phyloP scores from a whole-genome alignment of 2,797 vertebrate genomes.

The Chelon labrosus region DNA sequence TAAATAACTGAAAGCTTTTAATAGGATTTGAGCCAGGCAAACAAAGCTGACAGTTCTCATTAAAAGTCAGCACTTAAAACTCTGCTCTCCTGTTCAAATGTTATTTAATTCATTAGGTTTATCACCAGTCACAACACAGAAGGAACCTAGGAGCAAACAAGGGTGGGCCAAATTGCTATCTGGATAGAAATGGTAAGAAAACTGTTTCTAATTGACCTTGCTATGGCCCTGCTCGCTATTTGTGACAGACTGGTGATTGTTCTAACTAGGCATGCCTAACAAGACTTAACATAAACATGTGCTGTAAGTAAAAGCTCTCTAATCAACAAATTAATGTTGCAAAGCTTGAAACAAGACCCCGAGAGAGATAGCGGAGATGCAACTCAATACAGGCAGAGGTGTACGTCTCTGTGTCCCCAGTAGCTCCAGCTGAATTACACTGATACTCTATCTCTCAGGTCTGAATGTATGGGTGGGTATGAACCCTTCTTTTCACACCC shows the following conservation, averaged over 20 bases:
- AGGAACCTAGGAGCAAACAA: constrained; percentile 72
- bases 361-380: constrained; percentile 18
- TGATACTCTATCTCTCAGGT: constrained; percentile 65
- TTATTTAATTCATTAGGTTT: constrained; percentile 78
- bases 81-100: constrained; percentile 69
- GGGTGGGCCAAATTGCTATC: constrained; percentile 68
- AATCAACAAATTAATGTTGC: constrained; percentile 41
- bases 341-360: constrained; percentile 34
- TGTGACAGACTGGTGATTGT: constrained; percentile 45
- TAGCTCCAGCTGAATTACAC: constrained; percentile 59
- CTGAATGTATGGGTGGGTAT: constrained; percentile 74
- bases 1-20: constrained; percentile 82
- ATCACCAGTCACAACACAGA: constrained; percentile 72
- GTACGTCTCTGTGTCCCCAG: constrained; percentile 20
- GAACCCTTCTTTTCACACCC: constrained; percentile 78
- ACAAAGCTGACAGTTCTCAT: constrained; percentile 85
- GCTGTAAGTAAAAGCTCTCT: constrained; percentile 30
- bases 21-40: constrained; percentile 83
- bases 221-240: constrained; percentile 13
- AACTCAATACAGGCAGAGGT: constrained; percentile 36
- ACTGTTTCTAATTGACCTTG: constrained; percentile 66
- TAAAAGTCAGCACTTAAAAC: constrained; percentile 77
- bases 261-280: constrained; percentile 35
- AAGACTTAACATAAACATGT: constrained; percentile 34
- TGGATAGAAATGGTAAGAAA: constrained; percentile 63